Conservation (phyloP, 1,140 invertebrate genomes). For the Alviniconcha marisindica region DNA sequence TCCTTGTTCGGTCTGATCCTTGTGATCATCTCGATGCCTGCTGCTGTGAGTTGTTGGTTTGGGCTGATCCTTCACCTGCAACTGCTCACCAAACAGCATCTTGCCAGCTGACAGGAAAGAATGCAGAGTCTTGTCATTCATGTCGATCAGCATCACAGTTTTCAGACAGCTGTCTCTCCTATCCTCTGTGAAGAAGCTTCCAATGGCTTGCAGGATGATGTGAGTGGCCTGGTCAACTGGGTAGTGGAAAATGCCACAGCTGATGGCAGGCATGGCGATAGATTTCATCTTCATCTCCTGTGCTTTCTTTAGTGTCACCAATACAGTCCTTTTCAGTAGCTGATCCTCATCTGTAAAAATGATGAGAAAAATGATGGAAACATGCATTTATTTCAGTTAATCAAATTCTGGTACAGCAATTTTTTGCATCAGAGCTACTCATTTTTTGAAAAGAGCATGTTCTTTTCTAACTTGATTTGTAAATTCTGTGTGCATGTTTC, state of each 20-base stretch:
- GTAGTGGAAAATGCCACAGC: conserved; percentile 38
- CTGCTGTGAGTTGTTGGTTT: background rate
- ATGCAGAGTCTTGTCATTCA: background rate
- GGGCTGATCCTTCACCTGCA: background rate
- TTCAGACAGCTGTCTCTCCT: background rate
- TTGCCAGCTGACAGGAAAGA: conserved; percentile 8
- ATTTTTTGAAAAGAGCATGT: too few species aligned
- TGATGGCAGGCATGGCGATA: conserved; percentile 36
- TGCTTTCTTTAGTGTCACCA: conserved; percentile 32
- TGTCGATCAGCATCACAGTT: conserved; percentile 42
- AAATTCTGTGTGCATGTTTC: too few species aligned
- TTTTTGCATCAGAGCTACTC: too few species aligned
- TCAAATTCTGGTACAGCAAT: too few species aligned
- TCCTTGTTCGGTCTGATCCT: too few species aligned
- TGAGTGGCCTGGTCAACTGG: conserved; percentile 33
- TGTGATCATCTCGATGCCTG: too few species aligned
- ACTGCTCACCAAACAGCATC: background rate
- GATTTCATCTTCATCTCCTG: conserved; percentile 3
- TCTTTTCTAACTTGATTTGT: too few species aligned
- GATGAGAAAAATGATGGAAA: background rate
- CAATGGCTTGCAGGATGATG: conserved; percentile 24
- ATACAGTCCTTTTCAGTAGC: conserved; percentile 32
- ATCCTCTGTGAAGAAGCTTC: background rate
- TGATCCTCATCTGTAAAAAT: conserved; percentile 38
- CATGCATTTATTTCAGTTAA: too few species aligned